These are phyloP conservation scores for Actinemys pallida DNA, from an alignment of 2,113 vertebrate species.

Conservation along the genomic window DNA sequence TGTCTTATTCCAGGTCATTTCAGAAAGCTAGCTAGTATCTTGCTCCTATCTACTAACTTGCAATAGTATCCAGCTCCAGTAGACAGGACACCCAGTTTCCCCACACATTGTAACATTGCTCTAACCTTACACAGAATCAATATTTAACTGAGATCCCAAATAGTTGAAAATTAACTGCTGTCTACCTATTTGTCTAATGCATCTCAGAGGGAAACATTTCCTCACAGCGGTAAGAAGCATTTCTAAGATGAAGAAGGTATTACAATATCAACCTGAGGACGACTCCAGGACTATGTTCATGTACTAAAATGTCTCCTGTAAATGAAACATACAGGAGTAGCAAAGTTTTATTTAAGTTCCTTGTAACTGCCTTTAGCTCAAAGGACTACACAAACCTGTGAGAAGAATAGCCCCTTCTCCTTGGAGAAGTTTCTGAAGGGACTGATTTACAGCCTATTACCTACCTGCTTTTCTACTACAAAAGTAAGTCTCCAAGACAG, in stretches of 20 bases:
- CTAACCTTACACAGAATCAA: not conserved
- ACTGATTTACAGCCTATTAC: not conserved
- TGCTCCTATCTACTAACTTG: not conserved
- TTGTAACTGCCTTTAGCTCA: not conserved
- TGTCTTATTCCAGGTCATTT: not conserved
- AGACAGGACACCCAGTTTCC: not conserved
- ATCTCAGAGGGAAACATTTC: not conserved
- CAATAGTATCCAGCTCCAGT: not conserved
- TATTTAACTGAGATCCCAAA: not conserved
- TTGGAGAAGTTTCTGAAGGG: not conserved
- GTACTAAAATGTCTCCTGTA: not conserved
- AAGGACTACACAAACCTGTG: not conserved
- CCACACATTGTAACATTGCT: not conserved
- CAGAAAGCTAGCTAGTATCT: not conserved
- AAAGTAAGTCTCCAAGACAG: not conserved
- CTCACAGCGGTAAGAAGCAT: not conserved
- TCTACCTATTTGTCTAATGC: not conserved
- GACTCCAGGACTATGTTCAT: not conserved
- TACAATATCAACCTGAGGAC: not conserved
- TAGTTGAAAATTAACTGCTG: not conserved
- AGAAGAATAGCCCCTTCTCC: not conserved
- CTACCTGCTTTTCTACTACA: not conserved
- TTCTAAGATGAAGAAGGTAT: not conserved
- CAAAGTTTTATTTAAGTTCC: not conserved
- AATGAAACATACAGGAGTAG: rapidly evolving